Conservation (phyloP, 2,888 invertebrate species). For the Caenorhabditis sp. region DNA sequence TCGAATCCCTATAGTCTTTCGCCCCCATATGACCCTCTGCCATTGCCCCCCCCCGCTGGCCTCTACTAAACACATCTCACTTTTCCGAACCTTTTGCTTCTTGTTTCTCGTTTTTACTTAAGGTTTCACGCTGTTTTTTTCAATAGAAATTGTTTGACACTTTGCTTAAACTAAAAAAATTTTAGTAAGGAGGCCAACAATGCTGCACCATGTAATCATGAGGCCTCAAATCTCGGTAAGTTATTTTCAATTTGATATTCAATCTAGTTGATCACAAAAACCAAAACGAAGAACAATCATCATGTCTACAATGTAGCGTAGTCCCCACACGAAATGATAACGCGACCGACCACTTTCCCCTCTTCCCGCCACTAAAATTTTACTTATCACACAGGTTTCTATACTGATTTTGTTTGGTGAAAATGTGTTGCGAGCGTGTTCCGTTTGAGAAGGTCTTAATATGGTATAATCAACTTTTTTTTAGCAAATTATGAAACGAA, state of each 20-base stretch:
- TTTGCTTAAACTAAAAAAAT: no score
- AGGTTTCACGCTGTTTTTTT: no score
- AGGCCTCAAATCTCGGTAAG: constrained; percentile 48
- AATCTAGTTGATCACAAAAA: not conserved
- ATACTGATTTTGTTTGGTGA: constrained; percentile 14
- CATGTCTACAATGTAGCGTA: constrained; percentile 47
- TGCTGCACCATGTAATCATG: constrained; percentile 28
- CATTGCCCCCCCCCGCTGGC: constrained; percentile 22
- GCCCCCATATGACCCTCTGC: constrained; percentile 15
- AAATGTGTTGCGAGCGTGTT: constrained; percentile 19
- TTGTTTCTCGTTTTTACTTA: not conserved
- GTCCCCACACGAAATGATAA: constrained; percentile 46
- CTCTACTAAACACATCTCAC: constrained; percentile 30
- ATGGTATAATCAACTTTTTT: constrained; percentile 16
- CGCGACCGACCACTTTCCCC: no score
- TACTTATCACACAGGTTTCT: constrained; percentile 15
- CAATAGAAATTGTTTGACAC: no score
- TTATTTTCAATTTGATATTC: no score
- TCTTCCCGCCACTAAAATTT: constrained; percentile 25
- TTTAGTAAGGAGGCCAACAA: constrained; percentile 5
- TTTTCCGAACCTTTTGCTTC: not conserved
- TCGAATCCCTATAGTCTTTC: constrained; percentile 30
- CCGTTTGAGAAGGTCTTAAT: no score
- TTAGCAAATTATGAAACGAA: constrained; percentile 49
- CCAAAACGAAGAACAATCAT: constrained; percentile 5